Base-by-base conservation (phyloP, 2,797 vertebrate species). In the Poeciliopsis infans region DNA sequence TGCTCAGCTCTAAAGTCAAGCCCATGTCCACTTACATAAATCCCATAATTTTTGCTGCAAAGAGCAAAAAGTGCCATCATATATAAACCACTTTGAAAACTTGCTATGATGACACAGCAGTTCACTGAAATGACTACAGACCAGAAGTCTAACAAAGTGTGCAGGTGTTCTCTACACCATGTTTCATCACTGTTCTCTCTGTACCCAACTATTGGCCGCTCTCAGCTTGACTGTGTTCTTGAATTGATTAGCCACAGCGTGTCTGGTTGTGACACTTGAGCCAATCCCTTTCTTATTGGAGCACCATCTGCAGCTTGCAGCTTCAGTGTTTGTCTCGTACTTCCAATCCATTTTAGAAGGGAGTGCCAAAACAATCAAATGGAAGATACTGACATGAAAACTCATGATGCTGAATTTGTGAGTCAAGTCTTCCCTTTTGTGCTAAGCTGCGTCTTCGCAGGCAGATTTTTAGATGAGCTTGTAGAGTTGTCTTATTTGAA, bases 351-450 rank as follows among this genome's bases (percentile, higher is more conserved):
- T 83, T 92, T 93, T 88, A 91, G 84, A 91, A 80, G 86, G 45
- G 84, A 84, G 85, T 84, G 91, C 92, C 94, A 93, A 91, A 91
- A 95, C 92, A 93, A 93, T 94, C 92, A 90, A 90, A 90, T 78
- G 87, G 86, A 80, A 79, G 88, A 91, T 86, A 77, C 36, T 91
- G 91, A 94, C 93, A 90, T 66, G 84, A 91, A 78, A 79, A 81
- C 89, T 90, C 86, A 70, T 69, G 82, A 92, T 91, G 82, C 77
- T 76, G 88, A 90, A 94, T 94, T 91, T 94, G 90, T 86, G 88
- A 94, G 91, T 95, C 91, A 92, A 84, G 92, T 92, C 86, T 76
- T 79, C 87, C 69, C 69, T 75, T 85, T 85, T 79, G 84, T 78
- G 76, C 83, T 36, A 80, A 82, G 78, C 79, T 16, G 76, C 81